A percentile compares a stretch with the other conserved stretches of the same genome.
Conservation (phyloP, 2,888 invertebrate genomes). For the Bugula neritina region DNA sequence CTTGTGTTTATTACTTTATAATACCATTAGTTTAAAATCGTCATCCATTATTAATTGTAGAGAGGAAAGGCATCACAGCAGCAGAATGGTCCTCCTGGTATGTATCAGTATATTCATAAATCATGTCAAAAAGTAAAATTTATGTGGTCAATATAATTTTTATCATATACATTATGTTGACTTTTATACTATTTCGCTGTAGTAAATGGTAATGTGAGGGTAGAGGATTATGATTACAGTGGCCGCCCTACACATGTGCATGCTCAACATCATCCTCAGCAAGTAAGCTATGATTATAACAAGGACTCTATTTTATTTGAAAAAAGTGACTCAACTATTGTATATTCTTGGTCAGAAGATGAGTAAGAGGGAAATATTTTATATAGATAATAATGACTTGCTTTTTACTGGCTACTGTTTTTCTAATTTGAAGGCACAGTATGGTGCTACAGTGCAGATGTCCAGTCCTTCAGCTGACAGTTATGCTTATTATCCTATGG, state of each 20-base stretch:
- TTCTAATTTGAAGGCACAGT: slow-evolving; percentile 20
- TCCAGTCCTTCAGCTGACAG: slow-evolving; percentile 9
- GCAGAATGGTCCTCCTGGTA: background rate
- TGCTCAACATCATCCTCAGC: slow-evolving; percentile 1
- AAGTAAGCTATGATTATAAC: no score
- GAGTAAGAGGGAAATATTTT: no score
- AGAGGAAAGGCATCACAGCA: background rate
- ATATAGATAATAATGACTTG: no score
- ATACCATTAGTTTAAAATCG: no score
- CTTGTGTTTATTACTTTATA: no score
- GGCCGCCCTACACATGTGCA: background rate
- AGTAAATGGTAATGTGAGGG: slow-evolving; percentile 2
- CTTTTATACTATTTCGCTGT: background rate
- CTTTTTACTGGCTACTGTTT: no score
- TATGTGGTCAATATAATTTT: no score
- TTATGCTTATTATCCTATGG: slow-evolving; percentile 9
- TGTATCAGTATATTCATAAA: background rate
- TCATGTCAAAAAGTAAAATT: no score
- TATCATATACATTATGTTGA: background rate
- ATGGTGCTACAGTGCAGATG: slow-evolving; percentile 21
- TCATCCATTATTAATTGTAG: background rate
- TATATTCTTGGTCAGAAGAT: no score
- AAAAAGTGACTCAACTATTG: no score
- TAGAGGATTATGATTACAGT: slow-evolving; percentile 11
- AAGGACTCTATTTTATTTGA: no score